phyloP scores from a whole-genome alignment of 2,888 invertebrate species.

The Orthosia cruda region DNA sequence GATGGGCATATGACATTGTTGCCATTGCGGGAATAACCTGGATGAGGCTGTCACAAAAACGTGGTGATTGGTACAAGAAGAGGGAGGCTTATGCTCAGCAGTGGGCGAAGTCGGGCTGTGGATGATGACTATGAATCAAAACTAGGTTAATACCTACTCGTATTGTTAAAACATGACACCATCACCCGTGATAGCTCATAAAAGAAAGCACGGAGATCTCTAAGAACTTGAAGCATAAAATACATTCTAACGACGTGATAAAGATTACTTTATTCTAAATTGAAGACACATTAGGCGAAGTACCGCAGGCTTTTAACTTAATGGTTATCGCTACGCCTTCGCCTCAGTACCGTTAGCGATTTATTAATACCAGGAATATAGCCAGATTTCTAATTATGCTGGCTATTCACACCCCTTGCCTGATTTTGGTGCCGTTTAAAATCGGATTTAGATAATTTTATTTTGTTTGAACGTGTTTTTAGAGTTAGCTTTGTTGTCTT shows the following conservation, averaged over 20 bases:
- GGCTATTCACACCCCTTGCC: constrained; percentile 51
- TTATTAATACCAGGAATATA: constrained; percentile 65
- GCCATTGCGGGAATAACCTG: too few species aligned
- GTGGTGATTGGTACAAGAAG: too few species aligned
- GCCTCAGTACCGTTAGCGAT: constrained; percentile 53
- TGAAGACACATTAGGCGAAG: constrained; percentile 75
- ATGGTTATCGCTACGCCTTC: constrained; percentile 73
- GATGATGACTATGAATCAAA: too few species aligned
- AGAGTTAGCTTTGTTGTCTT: not conserved
- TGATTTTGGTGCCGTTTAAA: constrained; percentile 52
- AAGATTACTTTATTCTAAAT: constrained; percentile 76
- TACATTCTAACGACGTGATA: constrained; percentile 66
- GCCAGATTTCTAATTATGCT: constrained; percentile 63
- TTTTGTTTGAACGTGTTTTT: constrained; percentile 45
- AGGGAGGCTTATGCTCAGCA: too few species aligned
- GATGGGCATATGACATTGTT: too few species aligned
- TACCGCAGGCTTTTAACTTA: constrained; percentile 79
- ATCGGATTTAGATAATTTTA: constrained; percentile 50
- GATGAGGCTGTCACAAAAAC: too few species aligned
- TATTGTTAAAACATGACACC: not conserved
- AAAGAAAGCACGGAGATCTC: constrained; percentile 34
- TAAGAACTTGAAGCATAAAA: constrained; percentile 52
- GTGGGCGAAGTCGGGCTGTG: too few species aligned
- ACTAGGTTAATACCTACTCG: too few species aligned
- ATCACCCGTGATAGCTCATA: constrained; percentile 30